Evolutionary conservation across 2,888 invertebrate genomes (phyloP).

Genomic region (Drosophila diplacantha): DNA sequence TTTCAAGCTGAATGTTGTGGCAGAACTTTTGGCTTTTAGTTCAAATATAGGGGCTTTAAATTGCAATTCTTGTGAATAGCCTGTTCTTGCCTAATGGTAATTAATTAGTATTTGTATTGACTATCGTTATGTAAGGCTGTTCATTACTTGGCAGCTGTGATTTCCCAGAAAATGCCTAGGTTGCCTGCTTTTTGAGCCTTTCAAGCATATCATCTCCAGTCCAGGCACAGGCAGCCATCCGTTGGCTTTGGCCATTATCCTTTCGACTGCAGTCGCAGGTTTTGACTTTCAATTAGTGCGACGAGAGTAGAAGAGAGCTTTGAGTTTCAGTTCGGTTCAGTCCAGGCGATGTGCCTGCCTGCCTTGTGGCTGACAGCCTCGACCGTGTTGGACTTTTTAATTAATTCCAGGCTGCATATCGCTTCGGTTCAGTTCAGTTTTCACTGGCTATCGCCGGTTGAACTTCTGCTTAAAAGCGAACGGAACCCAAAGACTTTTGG

Average conservation of each 20-base stretch:
- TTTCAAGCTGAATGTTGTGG: not conserved
- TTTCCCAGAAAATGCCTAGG: constrained; percentile 2
- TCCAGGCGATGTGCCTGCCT: not conserved
- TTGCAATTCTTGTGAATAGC: not conserved
- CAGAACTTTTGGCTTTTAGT: not conserved
- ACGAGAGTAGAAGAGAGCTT: constrained; percentile 1
- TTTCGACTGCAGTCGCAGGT: constrained; percentile 9
- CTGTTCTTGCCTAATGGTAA: not conserved
- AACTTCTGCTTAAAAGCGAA: not conserved
- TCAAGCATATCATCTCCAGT: constrained; percentile 3
- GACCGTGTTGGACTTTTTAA: constrained; percentile 4
- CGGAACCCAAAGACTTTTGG: not conserved
- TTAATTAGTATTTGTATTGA: too few relatives aligned
- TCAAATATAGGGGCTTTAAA: not conserved
- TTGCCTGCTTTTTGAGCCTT: not conserved
- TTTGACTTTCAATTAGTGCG: constrained; percentile 6
- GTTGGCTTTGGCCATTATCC: constrained; percentile 4
- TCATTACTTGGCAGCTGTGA: not conserved
- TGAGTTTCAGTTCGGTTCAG: not conserved
- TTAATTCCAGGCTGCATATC: constrained; percentile 7
- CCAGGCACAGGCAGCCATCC: not conserved
- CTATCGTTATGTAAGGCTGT: too few relatives aligned
- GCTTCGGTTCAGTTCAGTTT: not conserved
- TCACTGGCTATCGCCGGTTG: not conserved
- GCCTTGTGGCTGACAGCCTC: constrained; percentile 1